These are phyloP conservation scores for Campaea margaritaria DNA, from an alignment of 2,888 invertebrate species.

Conservation along the genomic window DNA sequence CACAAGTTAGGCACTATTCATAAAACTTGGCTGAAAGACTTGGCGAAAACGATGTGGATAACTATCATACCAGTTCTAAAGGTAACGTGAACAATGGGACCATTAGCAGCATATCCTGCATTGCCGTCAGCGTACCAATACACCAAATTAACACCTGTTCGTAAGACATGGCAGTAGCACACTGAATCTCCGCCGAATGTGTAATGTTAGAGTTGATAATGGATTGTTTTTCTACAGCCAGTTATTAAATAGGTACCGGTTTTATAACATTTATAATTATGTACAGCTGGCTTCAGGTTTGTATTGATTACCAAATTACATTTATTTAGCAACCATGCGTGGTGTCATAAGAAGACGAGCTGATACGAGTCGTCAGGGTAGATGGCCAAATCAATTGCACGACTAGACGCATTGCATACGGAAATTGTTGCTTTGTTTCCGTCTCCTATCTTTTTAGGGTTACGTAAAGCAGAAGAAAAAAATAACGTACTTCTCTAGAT, in stretches of 20 bases:
- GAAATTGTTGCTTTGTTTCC: neutral
- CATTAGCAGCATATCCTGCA: conserved; percentile 12
- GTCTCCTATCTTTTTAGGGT: neutral
- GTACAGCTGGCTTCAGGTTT: neutral
- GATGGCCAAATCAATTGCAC: neutral
- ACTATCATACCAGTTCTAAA: conserved; percentile 7
- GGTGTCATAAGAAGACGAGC: neutral
- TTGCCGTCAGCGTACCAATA: neutral
- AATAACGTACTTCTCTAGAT: too few species aligned
- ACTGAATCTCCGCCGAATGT: too few species aligned
- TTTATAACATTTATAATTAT: too few species aligned
- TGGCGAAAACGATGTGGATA: neutral
- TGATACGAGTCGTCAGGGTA: too few species aligned
- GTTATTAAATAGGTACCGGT: too few species aligned
- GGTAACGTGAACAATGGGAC: conserved; percentile 11
- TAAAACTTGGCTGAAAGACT: too few species aligned
- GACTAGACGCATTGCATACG: neutral
- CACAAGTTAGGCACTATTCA: too few species aligned
- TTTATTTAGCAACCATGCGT: neutral
- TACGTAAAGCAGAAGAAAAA: too few species aligned
- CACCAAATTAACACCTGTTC: neutral
- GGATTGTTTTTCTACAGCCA: too few species aligned
- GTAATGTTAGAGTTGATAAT: too few species aligned
- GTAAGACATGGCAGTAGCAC: conserved; percentile 2
- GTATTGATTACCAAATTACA: neutral